Conservation (phyloP, 2,888 invertebrate genomes). For the Vannuccia rotundouncinata region DNA sequence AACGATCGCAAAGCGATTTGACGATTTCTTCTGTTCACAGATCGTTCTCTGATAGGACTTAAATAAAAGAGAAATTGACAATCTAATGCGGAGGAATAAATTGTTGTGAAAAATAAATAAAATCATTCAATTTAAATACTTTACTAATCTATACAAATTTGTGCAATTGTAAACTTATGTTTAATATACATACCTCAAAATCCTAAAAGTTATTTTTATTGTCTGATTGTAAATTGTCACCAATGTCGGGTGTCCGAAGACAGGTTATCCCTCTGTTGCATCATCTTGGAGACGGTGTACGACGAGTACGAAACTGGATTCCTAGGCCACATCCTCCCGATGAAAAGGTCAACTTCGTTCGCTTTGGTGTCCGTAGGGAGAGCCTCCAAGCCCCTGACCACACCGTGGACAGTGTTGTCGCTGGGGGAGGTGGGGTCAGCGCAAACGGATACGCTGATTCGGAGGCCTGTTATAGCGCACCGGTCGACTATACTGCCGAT, state of each 20-base stretch:
- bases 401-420: background rate
- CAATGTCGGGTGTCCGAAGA: background rate
- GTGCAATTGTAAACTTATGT: no score
- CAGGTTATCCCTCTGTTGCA: background rate
- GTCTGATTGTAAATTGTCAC: no score
- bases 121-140: no score
- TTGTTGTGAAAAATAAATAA: no score
- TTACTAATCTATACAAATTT: no score
- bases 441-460: background rate
- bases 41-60: no score
- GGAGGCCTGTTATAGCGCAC: background rate
- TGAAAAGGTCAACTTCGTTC: slow-evolving; percentile 13
- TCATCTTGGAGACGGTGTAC: background rate
- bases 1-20: no score
- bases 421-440: background rate
- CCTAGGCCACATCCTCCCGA: background rate
- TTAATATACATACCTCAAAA: no score
- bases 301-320: background rate
- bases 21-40: no score
- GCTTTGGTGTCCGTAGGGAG: background rate
- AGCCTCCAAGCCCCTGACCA: background rate
- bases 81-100: no score
- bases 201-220: no score
- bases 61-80: no score
- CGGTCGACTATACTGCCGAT: background rate